Percentiles rank a stretch among this genome's conserved stretches.
Evolutionary conservation across 2,888 invertebrate genomes (phyloP).

Genomic region (Eilema griseolum): DNA sequence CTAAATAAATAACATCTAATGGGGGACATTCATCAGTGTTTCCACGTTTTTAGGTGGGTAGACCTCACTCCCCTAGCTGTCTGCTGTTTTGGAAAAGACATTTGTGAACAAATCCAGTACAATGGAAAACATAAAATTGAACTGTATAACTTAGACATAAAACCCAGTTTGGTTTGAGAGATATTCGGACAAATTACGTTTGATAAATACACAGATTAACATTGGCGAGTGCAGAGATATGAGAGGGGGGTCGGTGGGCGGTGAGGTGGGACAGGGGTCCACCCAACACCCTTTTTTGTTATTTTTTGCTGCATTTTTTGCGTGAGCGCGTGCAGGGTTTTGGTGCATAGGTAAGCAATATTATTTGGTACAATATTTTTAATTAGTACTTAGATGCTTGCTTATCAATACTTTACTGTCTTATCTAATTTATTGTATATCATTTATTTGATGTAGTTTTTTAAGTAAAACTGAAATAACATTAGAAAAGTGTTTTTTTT

Average conservation of each 20-base stretch:
- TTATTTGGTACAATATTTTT: slow-evolving; percentile 43
- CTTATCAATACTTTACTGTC: background rate
- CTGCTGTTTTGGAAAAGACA: slow-evolving; percentile 75
- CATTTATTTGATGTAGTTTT: background rate
- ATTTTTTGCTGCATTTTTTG: slow-evolving; percentile 84
- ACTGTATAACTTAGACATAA: slow-evolving; percentile 46
- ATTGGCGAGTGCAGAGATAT: slow-evolving; percentile 84
- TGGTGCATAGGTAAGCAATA: slow-evolving; percentile 66
- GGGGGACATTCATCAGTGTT: slow-evolving; percentile 87
- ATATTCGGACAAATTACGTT: slow-evolving; percentile 73
- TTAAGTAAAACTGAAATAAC: background rate
- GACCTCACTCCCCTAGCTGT: slow-evolving; percentile 80
- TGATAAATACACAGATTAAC: slow-evolving; percentile 79
- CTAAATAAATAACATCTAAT: slow-evolving; percentile 88
- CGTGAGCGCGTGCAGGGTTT: slow-evolving; percentile 71
- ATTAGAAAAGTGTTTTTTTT: background rate
- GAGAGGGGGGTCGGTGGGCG: slow-evolving; percentile 69
- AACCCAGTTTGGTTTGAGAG: slow-evolving; percentile 48
- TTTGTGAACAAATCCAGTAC: slow-evolving; percentile 62
- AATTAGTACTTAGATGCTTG: background rate
- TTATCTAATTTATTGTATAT: background rate
- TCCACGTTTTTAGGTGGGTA: slow-evolving; percentile 85
- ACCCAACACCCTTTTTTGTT: slow-evolving; percentile 76
- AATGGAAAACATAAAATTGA: slow-evolving; percentile 41
- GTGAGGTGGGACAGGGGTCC: slow-evolving; percentile 67